A percentile compares a stretch with the other conserved stretches of the same genome.
Conservation (phyloP, 1,140 invertebrate species). For the Teleogryllus occipitalis region DNA sequence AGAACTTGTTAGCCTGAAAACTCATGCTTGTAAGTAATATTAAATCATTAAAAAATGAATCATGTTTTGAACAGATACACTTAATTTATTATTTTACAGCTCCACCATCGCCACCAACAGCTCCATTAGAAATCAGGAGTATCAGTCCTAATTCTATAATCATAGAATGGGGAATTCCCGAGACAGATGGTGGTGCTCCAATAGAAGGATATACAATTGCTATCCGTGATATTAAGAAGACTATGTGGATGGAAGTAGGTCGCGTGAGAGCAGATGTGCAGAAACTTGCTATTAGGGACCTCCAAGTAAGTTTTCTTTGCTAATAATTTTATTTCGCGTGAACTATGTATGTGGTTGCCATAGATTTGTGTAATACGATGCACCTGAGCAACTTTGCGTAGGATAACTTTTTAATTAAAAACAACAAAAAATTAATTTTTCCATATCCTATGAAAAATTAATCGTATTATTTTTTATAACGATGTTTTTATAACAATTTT, state of each 20-base stretch:
- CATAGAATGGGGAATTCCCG: conserved; percentile 89
- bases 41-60: neutral
- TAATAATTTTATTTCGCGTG: neutral
- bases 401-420: too few relatives aligned
- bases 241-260: conserved; percentile 95
- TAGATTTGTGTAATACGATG: too few relatives aligned
- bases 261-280: conserved; percentile 72
- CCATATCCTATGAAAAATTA: too few relatives aligned
- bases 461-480: too few relatives aligned
- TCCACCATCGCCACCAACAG: conserved; percentile 81
- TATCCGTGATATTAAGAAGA: conserved; percentile 81
- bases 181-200: conserved; percentile 86
- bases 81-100: conserved; percentile 44
- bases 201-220: conserved; percentile 87
- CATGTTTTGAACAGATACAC: conserved; percentile 10
- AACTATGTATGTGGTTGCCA: too few relatives aligned
- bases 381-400: too few relatives aligned
- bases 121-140: conserved; percentile 74
- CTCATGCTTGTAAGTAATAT: conserved; percentile 80
- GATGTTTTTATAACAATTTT: too few relatives aligned
- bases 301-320: conserved; percentile 46
- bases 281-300: conserved; percentile 74
- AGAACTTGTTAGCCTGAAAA: conserved; percentile 75
- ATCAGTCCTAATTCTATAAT: conserved; percentile 73
- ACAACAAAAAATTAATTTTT: too few relatives aligned